Conservation (phyloP, 2,113 vertebrate genomes). For the Phocoena phocoena region DNA sequence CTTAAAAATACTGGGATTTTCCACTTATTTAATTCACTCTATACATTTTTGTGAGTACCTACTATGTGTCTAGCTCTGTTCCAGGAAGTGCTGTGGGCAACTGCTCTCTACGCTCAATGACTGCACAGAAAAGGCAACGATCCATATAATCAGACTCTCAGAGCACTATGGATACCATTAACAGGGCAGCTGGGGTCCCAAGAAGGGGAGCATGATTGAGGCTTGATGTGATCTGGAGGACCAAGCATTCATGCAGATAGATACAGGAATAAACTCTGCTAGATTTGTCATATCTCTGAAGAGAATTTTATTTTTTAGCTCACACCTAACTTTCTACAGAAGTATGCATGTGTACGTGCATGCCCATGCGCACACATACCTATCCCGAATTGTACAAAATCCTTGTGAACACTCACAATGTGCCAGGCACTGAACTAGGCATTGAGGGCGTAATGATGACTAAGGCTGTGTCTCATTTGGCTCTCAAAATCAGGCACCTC, state of each 20-base stretch:
- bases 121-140: not conserved
- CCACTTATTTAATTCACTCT: constrained; percentile 13
- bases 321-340: not conserved
- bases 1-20: constrained; percentile 10
- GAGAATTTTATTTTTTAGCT: not conserved
- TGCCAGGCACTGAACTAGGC: constrained; percentile 11
- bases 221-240: not conserved
- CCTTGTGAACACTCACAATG: not conserved
- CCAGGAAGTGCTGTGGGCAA: not conserved
- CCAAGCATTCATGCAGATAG: not conserved
- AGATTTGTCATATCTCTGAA: constrained; percentile 10
- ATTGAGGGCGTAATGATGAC: constrained; percentile 15
- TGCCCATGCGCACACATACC: not conserved
- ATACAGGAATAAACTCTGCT: not conserved
- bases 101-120: not conserved
- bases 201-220: not conserved
- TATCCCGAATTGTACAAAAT: not conserved
- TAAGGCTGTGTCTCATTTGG: constrained; percentile 26
- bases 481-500: constrained; percentile 3
- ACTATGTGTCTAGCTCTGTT: constrained; percentile 14
- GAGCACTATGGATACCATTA: not conserved
- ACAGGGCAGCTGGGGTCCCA: not conserved
- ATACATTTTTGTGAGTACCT: not conserved
- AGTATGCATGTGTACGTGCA: not conserved
- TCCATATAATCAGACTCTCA: not conserved